Base-by-base conservation (phyloP, 2,113 vertebrate species). In the Cricetomys ansorgei region DNA sequence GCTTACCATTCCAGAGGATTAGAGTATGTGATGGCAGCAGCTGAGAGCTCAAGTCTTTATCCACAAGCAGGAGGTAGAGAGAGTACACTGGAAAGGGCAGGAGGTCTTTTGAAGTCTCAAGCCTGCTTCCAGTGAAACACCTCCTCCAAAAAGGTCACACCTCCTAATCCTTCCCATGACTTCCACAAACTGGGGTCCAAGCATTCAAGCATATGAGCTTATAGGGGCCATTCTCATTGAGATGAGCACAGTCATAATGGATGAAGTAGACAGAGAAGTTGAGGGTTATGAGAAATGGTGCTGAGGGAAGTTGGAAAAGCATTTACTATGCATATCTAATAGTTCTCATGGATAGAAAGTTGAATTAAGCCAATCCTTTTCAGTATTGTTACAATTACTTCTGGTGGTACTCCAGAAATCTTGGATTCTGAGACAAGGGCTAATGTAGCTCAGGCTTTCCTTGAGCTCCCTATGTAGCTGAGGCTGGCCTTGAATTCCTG, bases 301-400 rank as follows among this genome's bases (percentile, higher is more conserved):
- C 55, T 27, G 9, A 73, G 27, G 12, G 34, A 50, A 64, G 25
- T 31, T 43, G 31, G 1, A 10, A 9, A 19, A 34, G 27, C 7
- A 65, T 64, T 84, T 34, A 45, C 29, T 5, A 13, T 3, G 27
- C n/a, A 53, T 23, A 3, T 89, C 21, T 15, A 37, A 6, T 34
- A 2, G 31, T 27, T 10, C 34, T 81, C n/a, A 64, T 0, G 1
- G 17, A 65, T 31, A 10, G 27, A 37, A 21, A 64, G 27, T 7
- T 92, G 57, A 67, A 65, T 21, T 53, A 75, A 43, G 79, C 0
- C 31, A 48, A 2, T 79, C 1, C 40, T 95, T 91, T 53, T 45
- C 13, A 37, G 0, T 29, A 69, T n/a, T 25, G 4, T 53, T 59
- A 53, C 0, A 72, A 91, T 59, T 92, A 43, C 23, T 69, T 64